Evolutionary conservation across 2,888 invertebrate genomes (phyloP), one percentile per base, ranked within the genome.

Genomic region (Drosophila borealis): DNA sequence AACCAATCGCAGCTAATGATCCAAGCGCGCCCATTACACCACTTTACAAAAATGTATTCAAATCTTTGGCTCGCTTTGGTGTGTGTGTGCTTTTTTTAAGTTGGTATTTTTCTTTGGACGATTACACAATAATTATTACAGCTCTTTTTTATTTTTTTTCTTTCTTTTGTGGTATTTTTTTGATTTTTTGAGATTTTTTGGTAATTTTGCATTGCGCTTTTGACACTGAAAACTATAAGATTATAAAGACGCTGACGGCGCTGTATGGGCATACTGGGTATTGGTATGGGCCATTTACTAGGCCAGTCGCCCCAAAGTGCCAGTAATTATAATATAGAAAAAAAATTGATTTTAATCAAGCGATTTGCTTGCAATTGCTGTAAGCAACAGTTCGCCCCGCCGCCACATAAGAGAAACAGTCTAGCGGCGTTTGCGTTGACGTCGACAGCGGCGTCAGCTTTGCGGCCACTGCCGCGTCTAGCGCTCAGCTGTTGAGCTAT

Each of bases 331-430:
- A 74, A 41, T 41, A 53, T 25, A 29, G 25, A 41, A 41, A 76
- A 76, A 83, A 85, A 76, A 45, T 65, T 42, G 56, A 29, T 76
- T 68, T 78, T 88, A 88, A 88, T 89, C 88, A 89, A 80, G 25
- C 80, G 72, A 90, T 88, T 88, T 88, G 81, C 74, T 89, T 88
- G 90, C 88, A 82, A 54, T 48, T 60, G 70, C 64, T 72, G 86
- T 88, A 62, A 69, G 63, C 61, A 54, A 13, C 48, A 62, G 49
- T 64, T 49, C 53, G 36, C 33, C 17, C 51, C 53, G 65, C 51
- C 45, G 65, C 54, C 66, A 69, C 76, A 56, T 68, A 57, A 44
- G 63, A 72, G 78, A 60, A 63, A 53, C 50, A 74, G 49, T 67
- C 61, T 50, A n/a, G 60, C 44, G 42, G 29, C 41, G 25, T 44